Evolutionary conservation across 2,888 invertebrate genomes (phyloP).

Genomic region (Morpho helenor): DNA sequence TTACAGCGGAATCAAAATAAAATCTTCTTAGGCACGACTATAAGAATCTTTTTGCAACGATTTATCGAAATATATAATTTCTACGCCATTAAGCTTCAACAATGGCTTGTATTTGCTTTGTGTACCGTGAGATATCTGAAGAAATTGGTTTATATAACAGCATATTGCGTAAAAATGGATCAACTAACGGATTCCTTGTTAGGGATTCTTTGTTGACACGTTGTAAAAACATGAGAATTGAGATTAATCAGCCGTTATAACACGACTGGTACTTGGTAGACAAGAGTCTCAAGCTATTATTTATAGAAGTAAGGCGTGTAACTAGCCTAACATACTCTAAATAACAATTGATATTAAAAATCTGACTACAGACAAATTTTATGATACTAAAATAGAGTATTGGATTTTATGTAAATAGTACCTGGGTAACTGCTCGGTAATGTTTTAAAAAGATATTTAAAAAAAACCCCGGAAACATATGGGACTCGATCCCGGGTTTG

Average conservation of each 20-base stretch:
- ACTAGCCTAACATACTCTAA: too few species aligned
- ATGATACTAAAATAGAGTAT: too few species aligned
- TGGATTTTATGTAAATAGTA: too few species aligned
- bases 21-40: too few species aligned
- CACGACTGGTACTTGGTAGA: neutral
- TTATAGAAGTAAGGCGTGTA: neutral
- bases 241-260: neutral
- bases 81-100: constrained; percentile 18
- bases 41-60: neutral
- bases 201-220: constrained; percentile 30
- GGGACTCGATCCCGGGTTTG: too few species aligned
- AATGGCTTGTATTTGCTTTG: constrained; percentile 16
- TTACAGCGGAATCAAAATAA: too few species aligned
- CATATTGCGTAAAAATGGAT: constrained; percentile 33
- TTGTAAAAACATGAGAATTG: constrained; percentile 37
- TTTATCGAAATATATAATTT: constrained; percentile 9
- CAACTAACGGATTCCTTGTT: constrained; percentile 36
- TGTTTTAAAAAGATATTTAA: too few species aligned
- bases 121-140: constrained; percentile 19
- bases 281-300: neutral
- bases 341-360: too few species aligned
- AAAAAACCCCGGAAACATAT: too few species aligned
- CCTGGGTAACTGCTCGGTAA: too few species aligned
- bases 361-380: too few species aligned
- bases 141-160: constrained; percentile 14